A percentile compares a stretch with the other conserved stretches of the same genome.
Evolutionary conservation across 2,888 invertebrate genomes (phyloP).

Genomic region (Mimas tiliae): DNA sequence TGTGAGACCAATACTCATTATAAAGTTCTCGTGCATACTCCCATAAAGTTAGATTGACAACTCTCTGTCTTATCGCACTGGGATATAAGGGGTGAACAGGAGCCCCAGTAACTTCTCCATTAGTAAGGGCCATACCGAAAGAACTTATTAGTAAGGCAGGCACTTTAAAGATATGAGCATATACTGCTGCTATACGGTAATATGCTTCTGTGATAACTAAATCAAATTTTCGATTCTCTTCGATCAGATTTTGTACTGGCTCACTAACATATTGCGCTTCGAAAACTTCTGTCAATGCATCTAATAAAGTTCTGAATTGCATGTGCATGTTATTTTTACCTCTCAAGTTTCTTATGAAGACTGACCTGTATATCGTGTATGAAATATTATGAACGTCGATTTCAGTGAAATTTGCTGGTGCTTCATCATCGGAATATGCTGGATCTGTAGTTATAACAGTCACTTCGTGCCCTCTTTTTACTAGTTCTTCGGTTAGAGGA

Average conservation of each 20-base stretch:
- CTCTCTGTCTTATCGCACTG: slow-evolving; percentile 36
- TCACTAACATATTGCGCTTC: slow-evolving; percentile 27
- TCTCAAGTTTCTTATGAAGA: background rate
- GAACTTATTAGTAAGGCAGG: slow-evolving; percentile 46
- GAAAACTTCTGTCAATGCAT: slow-evolving; percentile 19
- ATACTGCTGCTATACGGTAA: slow-evolving; percentile 38
- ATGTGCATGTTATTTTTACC: slow-evolving; percentile 37
- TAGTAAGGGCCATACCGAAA: slow-evolving; percentile 36
- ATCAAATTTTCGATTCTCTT: slow-evolving; percentile 49
- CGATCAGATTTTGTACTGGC: slow-evolving; percentile 29
- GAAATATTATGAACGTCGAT: slow-evolving; percentile 13
- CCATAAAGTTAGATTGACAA: slow-evolving; percentile 34
- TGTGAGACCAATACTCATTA: slow-evolving; percentile 37
- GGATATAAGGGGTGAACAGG: slow-evolving; percentile 46
- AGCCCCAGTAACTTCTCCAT: slow-evolving; percentile 41
- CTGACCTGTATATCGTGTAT: background rate
- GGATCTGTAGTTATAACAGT: slow-evolving; percentile 60
- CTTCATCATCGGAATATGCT: background rate
- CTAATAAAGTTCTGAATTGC: slow-evolving; percentile 25
- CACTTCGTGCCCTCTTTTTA: slow-evolving; percentile 61
- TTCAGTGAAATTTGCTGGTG: slow-evolving; percentile 10
- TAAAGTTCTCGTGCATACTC: slow-evolving; percentile 40
- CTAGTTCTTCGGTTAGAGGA: slow-evolving; percentile 55
- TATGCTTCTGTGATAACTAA: slow-evolving; percentile 47
- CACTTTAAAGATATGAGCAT: slow-evolving; percentile 42